Percentiles rank a stretch among this genome's conserved stretches.
Conservation (phyloP, 2,113 vertebrate genomes). For the Galbula dea region DNA sequence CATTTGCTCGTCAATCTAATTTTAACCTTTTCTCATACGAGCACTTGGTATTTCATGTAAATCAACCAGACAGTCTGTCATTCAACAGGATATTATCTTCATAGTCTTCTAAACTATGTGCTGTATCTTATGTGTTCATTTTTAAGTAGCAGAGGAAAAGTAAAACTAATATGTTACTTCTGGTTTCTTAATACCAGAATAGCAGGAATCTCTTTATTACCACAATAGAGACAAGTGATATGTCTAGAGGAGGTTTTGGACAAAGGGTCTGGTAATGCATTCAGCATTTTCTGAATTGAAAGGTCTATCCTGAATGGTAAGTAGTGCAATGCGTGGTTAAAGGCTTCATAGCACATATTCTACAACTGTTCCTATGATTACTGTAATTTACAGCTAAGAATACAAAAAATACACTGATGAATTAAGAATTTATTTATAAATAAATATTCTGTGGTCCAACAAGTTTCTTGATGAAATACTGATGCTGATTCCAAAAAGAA, state of each 20-base stretch:
- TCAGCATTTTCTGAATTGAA: constrained; percentile 68
- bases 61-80: constrained; percentile 80
- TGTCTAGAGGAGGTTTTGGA: constrained; percentile 61
- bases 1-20: constrained; percentile 85
- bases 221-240: constrained; percentile 64
- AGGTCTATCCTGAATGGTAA: constrained; percentile 71
- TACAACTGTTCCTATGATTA: neutral
- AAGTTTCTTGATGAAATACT: neutral
- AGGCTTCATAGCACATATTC: neutral
- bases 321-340: constrained; percentile 52
- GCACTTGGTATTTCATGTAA: constrained; percentile 78
- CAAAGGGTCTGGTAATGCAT: constrained; percentile 48
- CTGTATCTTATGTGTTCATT: constrained; percentile 40
- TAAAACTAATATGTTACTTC: constrained; percentile 69
- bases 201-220: constrained; percentile 68
- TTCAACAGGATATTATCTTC: constrained; percentile 68
- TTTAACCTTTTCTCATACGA: constrained; percentile 77
- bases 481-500: neutral
- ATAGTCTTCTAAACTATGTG: constrained; percentile 41
- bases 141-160: constrained; percentile 57
- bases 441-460: neutral
- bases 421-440: neutral
- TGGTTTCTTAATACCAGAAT: constrained; percentile 69
- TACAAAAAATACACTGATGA: neutral
- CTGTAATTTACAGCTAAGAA: neutral